phyloP scores from a whole-genome alignment of 2,797 vertebrate genomes.

The Prunella strophiata region DNA sequence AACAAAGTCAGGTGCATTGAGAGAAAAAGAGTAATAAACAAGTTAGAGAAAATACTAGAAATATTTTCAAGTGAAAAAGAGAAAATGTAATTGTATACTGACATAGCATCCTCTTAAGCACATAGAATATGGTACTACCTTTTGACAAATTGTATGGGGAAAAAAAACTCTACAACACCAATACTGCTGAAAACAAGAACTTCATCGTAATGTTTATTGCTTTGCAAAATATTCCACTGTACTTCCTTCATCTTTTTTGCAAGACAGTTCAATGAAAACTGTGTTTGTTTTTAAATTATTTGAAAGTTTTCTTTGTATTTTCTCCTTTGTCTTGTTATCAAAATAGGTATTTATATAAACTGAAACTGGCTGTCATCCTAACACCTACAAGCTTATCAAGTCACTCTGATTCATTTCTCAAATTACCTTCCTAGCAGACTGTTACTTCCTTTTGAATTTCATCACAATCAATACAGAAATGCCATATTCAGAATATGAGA shows the following conservation, averaged over 20 bases:
- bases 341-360: constrained; percentile 29
- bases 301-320: neutral
- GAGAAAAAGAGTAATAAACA: neutral
- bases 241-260: neutral
- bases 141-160: neutral
- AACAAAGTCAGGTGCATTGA: neutral
- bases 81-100: neutral
- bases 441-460: neutral
- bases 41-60: neutral
- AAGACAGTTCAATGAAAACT: neutral
- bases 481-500: neutral
- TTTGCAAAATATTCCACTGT: neutral
- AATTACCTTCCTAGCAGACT: constrained; percentile 19
- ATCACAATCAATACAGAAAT: neutral
- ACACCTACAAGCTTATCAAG: constrained; percentile 36
- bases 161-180: neutral
- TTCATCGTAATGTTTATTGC: neutral
- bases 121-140: neutral
- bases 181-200: neutral
- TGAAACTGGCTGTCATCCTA: constrained; percentile 18
- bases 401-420: constrained; percentile 30
- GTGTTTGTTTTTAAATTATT: neutral
- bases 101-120: neutral
- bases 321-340: neutral
- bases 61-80: neutral